Conservation (phyloP, 1,140 invertebrate species). For the Ips typographus region DNA sequence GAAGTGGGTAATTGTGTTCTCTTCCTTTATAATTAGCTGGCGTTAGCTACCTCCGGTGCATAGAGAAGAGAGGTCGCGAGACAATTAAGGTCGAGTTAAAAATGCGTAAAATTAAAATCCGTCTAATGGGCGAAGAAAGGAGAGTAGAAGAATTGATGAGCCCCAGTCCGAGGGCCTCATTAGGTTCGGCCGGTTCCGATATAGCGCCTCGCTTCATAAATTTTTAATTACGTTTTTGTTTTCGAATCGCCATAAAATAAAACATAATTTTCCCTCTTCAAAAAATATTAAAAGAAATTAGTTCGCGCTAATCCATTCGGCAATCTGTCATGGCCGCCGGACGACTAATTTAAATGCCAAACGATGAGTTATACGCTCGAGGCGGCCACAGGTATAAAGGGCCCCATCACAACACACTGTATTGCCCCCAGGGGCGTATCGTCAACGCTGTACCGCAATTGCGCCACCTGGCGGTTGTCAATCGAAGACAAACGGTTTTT, state of each 20-base stretch:
- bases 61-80: too few relatives aligned
- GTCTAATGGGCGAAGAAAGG: constrained; percentile 6
- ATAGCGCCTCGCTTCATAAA: constrained; percentile 18
- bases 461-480: too few relatives aligned
- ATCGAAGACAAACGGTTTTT: too few relatives aligned
- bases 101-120: constrained; percentile 13
- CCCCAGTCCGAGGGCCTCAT: neutral
- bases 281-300: constrained; percentile 34
- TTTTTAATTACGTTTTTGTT: constrained; percentile 36
- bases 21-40: too few relatives aligned
- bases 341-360: constrained; percentile 36
- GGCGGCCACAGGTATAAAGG: constrained; percentile 19
- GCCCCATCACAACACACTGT: too few relatives aligned
- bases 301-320: constrained; percentile 33
- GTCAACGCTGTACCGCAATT: too few relatives aligned
- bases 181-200: neutral
- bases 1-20: too few relatives aligned
- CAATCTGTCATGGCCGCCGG: constrained; percentile 32
- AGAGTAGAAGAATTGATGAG: neutral
- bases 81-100: neutral
- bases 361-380: constrained; percentile 30
- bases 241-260: constrained; percentile 34
- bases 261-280: constrained; percentile 35
- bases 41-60: too few relatives aligned
- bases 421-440: too few relatives aligned